phyloP scores from a whole-genome alignment of 30 jellyfish, hydroid and myxozoan species.

The Chironex yamaguchii region DNA sequence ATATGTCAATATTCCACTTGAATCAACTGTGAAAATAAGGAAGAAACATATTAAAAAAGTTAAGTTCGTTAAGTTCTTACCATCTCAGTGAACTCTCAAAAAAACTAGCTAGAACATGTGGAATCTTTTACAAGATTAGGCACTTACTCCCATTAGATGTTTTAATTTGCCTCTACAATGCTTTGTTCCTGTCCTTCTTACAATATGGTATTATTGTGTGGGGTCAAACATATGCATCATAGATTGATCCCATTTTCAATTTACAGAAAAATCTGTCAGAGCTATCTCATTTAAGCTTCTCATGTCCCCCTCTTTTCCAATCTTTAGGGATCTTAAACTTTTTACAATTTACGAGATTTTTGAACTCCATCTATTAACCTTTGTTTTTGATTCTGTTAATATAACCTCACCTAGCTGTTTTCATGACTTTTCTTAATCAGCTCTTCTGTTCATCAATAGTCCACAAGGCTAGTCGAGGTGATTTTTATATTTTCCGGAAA shows the following conservation, averaged over 20 bases:
- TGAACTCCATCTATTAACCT: slow-evolving; percentile 27
- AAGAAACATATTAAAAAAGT: too few relatives aligned
- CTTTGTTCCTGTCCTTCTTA: slow-evolving; percentile 27
- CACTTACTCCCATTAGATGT: slow-evolving; percentile 59
- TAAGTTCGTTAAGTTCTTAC: too few relatives aligned
- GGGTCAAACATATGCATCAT: slow-evolving; percentile 55
- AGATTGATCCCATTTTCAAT: slow-evolving; percentile 18
- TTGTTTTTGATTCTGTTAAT: slow-evolving; percentile 28
- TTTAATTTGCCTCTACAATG: slow-evolving; percentile 36
- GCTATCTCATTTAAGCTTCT: slow-evolving; percentile 33
- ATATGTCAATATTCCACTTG: too few relatives aligned
- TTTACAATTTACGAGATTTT: neutral
- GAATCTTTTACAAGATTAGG: slow-evolving; percentile 24
- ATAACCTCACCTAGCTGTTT: slow-evolving; percentile 15
- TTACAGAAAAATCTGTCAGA: slow-evolving; percentile 38
- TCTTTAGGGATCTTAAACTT: slow-evolving; percentile 24
- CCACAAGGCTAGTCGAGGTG: slow-evolving; percentile 22
- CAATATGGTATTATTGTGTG: slow-evolving; percentile 38
- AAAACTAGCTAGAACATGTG: slow-evolving; percentile 29
- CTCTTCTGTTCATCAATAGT: too few relatives aligned
- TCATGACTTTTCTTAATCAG: slow-evolving; percentile 15
- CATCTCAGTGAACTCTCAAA: too few relatives aligned
- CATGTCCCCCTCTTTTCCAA: slow-evolving; percentile 43
- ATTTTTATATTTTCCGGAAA: neutral
- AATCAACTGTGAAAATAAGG: too few relatives aligned